Percentiles rank a stretch among this genome's conserved stretches.
These are phyloP conservation scores for Mythimna impura DNA, from an alignment of 2,888 invertebrate genomes.

Conservation along the genomic window DNA sequence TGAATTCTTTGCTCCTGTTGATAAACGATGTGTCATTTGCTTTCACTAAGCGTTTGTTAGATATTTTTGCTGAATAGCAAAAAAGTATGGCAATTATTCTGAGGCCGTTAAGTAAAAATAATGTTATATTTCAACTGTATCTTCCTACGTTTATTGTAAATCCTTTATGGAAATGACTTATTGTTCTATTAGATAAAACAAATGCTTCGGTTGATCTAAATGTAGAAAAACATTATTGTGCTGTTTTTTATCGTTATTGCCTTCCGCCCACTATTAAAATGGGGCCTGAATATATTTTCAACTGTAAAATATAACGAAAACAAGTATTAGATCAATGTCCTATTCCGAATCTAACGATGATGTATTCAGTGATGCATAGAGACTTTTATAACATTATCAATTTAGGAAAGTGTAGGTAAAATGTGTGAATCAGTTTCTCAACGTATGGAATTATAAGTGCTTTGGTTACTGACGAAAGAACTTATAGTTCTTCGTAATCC, in stretches of 20 bases:
- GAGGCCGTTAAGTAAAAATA: too few species aligned
- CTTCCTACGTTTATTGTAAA: conserved; percentile 8
- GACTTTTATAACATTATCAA: too few species aligned
- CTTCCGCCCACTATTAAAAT: neutral
- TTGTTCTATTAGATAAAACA: neutral
- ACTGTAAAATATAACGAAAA: neutral
- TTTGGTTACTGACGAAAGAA: too few species aligned
- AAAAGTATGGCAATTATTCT: conserved; percentile 30
- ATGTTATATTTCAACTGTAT: neutral
- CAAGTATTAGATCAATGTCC: neutral
- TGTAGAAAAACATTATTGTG: neutral
- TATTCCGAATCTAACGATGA: neutral
- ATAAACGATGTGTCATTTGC: conserved; percentile 46
- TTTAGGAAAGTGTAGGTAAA: neutral
- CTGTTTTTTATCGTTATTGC: conserved; percentile 1
- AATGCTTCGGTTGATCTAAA: neutral
- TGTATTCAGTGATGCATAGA: neutral
- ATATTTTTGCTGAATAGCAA: conserved; percentile 7
- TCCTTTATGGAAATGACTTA: neutral
- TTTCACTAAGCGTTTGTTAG: conserved; percentile 36
- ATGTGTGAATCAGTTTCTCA: too few species aligned
- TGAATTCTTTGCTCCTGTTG: conserved; percentile 29
- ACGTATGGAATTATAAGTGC: too few species aligned
- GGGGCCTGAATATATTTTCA: neutral
- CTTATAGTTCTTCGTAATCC: too few species aligned